A percentile compares a stretch with the other conserved stretches of the same genome.
Conservation (phyloP, 2,113 vertebrate species). For the Neolamprologus tretocephalus region DNA sequence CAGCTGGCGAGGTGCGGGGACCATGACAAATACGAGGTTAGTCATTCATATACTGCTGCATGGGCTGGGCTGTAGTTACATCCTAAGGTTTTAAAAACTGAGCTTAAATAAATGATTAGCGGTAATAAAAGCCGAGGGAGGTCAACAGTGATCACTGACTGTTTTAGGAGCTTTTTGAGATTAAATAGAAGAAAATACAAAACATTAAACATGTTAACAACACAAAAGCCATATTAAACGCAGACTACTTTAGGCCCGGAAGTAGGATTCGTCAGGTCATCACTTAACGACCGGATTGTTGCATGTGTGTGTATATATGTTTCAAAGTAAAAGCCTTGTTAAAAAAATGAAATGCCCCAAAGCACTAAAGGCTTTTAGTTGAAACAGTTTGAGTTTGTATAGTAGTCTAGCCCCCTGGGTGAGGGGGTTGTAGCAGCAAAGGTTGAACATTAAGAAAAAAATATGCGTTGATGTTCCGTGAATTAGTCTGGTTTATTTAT, state of each 20-base stretch:
- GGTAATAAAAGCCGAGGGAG: rapidly evolving
- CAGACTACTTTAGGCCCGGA: background rate
- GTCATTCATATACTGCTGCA: background rate
- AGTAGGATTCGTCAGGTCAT: rapidly evolving
- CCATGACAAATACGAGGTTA: background rate
- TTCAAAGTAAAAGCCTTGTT: background rate
- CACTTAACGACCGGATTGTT: background rate
- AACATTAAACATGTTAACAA: background rate
- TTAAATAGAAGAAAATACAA: background rate
- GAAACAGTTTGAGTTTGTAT: background rate
- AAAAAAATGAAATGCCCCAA: background rate
- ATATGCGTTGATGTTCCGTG: background rate
- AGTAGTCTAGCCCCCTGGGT: background rate
- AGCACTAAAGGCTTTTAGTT: background rate
- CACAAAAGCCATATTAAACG: background rate
- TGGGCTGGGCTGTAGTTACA: background rate
- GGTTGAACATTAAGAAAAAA: background rate
- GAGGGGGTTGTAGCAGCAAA: background rate
- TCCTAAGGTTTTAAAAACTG: background rate
- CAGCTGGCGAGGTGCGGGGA: too few relatives aligned
- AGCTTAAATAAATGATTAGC: background rate
- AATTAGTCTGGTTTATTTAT: background rate
- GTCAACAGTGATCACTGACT: background rate
- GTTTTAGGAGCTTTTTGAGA: background rate
- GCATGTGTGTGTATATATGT: background rate